Percentiles rank a stretch among this genome's conserved stretches.
Conservation (phyloP, 2,113 vertebrate genomes). For the Struthio camelus region DNA sequence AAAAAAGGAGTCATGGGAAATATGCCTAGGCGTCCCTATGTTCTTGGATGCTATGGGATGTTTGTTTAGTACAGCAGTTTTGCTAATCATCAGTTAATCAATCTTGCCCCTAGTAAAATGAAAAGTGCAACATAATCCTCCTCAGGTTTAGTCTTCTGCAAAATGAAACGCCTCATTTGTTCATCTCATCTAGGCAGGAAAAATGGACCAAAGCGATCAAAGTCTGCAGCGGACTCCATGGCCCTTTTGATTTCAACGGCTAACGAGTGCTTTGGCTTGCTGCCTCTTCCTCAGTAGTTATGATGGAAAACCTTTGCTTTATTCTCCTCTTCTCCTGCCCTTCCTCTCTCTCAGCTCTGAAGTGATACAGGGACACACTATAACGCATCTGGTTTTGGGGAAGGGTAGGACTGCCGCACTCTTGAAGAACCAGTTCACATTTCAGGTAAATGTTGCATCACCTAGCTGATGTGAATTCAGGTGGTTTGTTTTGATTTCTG, state of each 20-base stretch:
- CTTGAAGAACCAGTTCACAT: background rate
- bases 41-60: slow-evolving; percentile 24
- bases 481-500: background rate
- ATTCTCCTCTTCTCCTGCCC: background rate
- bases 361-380: background rate
- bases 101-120: slow-evolving; percentile 42
- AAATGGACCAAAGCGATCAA: background rate
- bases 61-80: slow-evolving; percentile 30
- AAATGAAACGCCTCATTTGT: background rate
- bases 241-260: background rate
- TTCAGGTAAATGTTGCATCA: background rate
- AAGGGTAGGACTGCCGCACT: background rate
- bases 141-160: slow-evolving; percentile 9
- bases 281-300: background rate
- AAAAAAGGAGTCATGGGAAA: slow-evolving; percentile 18
- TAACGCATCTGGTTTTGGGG: background rate
- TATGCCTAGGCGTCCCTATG: background rate
- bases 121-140: slow-evolving; percentile 15
- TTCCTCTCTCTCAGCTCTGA: background rate
- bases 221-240: background rate
- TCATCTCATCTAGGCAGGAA: background rate
- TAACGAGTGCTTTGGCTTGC: background rate
- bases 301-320: background rate
- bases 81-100: slow-evolving; percentile 54
- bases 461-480: background rate